Evolutionary conservation across 30 jellyfish, hydroid and myxozoan species (phyloP), one percentile per base, ranked within the genome.

Genomic region (Rhopilema esculentum): DNA sequence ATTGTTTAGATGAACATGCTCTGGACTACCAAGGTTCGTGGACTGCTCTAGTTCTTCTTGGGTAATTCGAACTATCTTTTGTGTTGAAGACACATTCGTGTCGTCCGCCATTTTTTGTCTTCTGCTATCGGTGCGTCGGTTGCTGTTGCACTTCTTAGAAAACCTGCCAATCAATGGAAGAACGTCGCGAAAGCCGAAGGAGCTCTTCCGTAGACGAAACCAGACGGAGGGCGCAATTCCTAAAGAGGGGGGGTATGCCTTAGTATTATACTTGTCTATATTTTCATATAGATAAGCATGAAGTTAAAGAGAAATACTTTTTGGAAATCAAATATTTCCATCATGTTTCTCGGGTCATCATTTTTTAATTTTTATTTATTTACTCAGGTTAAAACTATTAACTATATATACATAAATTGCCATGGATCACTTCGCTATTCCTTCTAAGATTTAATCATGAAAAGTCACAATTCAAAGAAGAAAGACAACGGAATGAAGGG

Each of bases 81-180:
- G 18, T 1, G 72, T 8, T 67, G 20, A 28, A 23, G 51, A 15
- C 16, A 4, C 28, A 16, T 57, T 64, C 31, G 17, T 24, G 23
- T 61, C 77, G 22, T 75, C 88, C 88, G 77, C 77, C 77, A 57
- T 78, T 31, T 21, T 74, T 20, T 40, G 7, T 48, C 65, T 20
- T 64, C 63, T 32, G 28, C 28, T 78, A 12, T 1, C 9, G 29
- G 51, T 24, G 69, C 78, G 26, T 78, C 18, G 71, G 80, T 78
- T 78, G 88, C 52, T 78, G 88, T 78, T 61, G 88, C 33, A 24
- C 33, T 22, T 76, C 49, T 63, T 0, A 22, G 66, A 27, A 76
- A 27, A 19, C 75, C 66, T 8, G 4, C n/a, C 72, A 40, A 25
- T 63, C 82, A 66, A 29, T 33, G 33, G 19, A 29, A 22, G 16